phyloP scores from a whole-genome alignment of 2,888 invertebrate species.

The Diarsia mendica region DNA sequence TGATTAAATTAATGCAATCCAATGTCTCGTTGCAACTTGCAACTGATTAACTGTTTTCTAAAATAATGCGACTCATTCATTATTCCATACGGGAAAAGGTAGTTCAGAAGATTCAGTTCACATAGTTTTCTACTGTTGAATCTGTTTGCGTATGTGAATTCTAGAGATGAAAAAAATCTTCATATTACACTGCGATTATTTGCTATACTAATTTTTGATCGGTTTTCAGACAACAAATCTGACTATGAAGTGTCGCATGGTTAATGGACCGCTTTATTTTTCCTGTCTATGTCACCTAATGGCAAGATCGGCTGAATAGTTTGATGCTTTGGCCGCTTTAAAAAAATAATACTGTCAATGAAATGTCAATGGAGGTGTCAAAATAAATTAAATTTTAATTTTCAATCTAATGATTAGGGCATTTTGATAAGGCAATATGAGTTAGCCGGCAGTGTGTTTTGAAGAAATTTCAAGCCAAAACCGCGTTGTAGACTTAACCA shows the following conservation, averaged over 20 bases:
- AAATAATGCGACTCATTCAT: conserved; percentile 1
- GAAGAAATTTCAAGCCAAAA: conserved; percentile 50
- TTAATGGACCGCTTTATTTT: not conserved
- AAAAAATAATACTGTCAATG: not conserved
- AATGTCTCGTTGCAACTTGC: not conserved
- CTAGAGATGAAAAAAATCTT: not conserved
- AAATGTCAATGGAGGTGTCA: conserved; percentile 51
- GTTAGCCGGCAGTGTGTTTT: conserved; percentile 63
- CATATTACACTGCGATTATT: not conserved
- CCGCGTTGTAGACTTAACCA: conserved; percentile 48
- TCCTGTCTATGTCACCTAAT: conserved; percentile 12
- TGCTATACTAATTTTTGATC: not conserved
- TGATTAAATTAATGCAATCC: not conserved
- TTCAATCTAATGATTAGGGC: conserved; percentile 65
- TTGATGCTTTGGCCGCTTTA: not conserved
- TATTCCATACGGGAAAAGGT: not conserved
- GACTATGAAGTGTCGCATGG: not conserved
- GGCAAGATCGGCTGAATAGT: conserved; percentile 8
- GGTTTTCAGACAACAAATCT: not conserved
- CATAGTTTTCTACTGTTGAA: not conserved
- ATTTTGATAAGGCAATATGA: conserved; percentile 71
- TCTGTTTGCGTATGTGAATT: not conserved
- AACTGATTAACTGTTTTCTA: not conserved
- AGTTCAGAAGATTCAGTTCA: not conserved
- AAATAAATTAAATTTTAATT: conserved; percentile 39